These are phyloP conservation scores for Nomada hirtipes DNA, from an alignment of 2,888 invertebrate species.

Conservation along the genomic window DNA sequence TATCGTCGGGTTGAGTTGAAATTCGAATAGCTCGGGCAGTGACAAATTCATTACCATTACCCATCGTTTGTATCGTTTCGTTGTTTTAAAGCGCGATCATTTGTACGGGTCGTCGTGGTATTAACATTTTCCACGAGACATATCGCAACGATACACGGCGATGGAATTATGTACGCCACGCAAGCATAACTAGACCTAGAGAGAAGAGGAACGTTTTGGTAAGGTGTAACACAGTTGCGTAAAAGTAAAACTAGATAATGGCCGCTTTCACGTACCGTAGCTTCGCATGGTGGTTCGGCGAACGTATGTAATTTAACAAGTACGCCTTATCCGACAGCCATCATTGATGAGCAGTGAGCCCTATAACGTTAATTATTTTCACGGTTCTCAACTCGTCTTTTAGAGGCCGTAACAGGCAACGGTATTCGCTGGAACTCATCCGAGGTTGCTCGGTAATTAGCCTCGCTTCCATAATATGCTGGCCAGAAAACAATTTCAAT, in stretches of 20 bases:
- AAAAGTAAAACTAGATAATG: slow-evolving; percentile 81
- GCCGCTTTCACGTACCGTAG: slow-evolving; percentile 83
- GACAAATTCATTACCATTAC: no score
- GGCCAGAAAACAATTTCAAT: not conserved
- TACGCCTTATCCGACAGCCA: slow-evolving; percentile 78
- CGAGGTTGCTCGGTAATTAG: slow-evolving; percentile 38
- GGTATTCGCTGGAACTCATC: slow-evolving; percentile 20
- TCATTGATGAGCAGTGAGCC: slow-evolving; percentile 78
- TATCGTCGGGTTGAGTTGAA: no score
- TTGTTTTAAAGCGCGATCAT: no score
- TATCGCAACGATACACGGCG: no score
- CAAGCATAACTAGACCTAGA: slow-evolving; percentile 5
- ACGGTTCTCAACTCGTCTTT: slow-evolving; percentile 77
- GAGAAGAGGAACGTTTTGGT: slow-evolving; percentile 51
- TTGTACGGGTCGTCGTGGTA: no score
- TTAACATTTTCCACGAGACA: no score
- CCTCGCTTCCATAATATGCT: not conserved
- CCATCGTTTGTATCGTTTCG: no score
- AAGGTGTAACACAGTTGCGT: slow-evolving; percentile 70
- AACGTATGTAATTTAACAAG: slow-evolving; percentile 78
- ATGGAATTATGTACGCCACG: not conserved
- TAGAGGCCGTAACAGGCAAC: slow-evolving; percentile 27
- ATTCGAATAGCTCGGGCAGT: no score
- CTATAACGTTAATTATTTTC: slow-evolving; percentile 83
- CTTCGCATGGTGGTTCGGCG: slow-evolving; percentile 75